Conservation (phyloP, 64 coral and sea anemone species). For the Actinia equina region DNA sequence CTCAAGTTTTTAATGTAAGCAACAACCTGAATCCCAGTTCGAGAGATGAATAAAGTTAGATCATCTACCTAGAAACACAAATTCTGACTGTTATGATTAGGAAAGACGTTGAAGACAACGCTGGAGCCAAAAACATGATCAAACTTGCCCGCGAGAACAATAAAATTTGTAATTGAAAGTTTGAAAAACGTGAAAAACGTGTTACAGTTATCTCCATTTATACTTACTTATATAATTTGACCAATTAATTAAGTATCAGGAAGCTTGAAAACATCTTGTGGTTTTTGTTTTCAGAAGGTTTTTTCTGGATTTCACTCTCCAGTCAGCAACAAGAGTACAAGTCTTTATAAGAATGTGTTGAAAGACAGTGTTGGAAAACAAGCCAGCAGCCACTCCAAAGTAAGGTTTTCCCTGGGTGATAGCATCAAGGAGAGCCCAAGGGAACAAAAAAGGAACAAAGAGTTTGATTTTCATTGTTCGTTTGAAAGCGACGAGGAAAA, state of each 20-base stretch:
- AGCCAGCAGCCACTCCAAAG: not conserved
- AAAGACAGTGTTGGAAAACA: conserved; percentile 41
- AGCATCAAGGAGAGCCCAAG: conserved; percentile 17
- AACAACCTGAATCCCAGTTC: too few relatives aligned
- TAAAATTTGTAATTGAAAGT: not conserved
- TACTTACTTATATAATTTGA: not conserved
- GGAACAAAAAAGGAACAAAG: conserved; percentile 32
- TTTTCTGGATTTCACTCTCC: conserved; percentile 1
- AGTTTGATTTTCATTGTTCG: conserved; percentile 68
- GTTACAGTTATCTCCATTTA: not conserved
- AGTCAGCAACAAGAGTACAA: conserved; percentile 5
- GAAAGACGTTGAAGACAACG: not conserved
- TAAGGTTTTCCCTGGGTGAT: not conserved
- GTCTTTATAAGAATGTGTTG: conserved; percentile 54
- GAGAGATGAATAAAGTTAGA: too few relatives aligned
- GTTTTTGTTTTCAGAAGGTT: not conserved
- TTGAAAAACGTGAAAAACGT: not conserved
- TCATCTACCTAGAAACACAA: not conserved
- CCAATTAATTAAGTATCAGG: not conserved
- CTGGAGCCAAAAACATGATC: not conserved
- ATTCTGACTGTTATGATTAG: not conserved
- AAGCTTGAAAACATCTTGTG: not conserved
- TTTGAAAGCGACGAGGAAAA: conserved; percentile 68
- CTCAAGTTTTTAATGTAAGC: too few relatives aligned
- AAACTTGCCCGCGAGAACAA: not conserved